Evolutionary conservation across 2,888 invertebrate species (phyloP).

Genomic region (Drosophila neonasuta): DNA sequence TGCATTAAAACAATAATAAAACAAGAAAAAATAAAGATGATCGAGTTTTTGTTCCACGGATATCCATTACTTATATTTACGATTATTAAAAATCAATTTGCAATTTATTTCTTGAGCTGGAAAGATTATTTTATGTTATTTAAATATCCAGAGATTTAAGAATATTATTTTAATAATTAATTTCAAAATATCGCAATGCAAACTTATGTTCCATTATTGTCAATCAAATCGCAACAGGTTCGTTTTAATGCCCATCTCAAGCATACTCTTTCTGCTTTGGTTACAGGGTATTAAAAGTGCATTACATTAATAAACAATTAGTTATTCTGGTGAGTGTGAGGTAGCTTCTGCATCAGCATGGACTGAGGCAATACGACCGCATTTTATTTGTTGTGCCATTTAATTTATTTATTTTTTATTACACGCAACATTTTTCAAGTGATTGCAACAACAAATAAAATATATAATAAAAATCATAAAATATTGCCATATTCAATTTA

Average conservation of each 20-base stretch:
- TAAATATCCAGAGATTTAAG: no score
- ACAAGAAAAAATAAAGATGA: background rate
- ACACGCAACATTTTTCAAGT: constrained; percentile 29
- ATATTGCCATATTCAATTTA: constrained; percentile 61
- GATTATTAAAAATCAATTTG: background rate
- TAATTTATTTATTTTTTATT: constrained; percentile 64
- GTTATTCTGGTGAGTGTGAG: constrained; percentile 21
- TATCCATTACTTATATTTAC: constrained; percentile 24
- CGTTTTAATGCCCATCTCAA: background rate
- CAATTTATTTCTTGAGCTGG: background rate
- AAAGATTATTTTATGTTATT: no score
- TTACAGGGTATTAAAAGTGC: constrained; percentile 31
- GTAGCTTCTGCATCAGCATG: constrained; percentile 12
- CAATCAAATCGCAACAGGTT: no score
- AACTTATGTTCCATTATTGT: background rate
- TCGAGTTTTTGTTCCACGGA: background rate
- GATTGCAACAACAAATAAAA: constrained; percentile 27
- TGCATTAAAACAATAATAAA: constrained; percentile 35
- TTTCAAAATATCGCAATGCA: background rate
- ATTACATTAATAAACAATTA: constrained; percentile 68
- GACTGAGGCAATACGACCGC: constrained; percentile 46
- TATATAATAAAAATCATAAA: constrained; percentile 20
- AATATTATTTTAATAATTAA: no score
- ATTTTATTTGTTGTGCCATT: constrained; percentile 62
- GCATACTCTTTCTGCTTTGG: constrained; percentile 1